phyloP scores from a whole-genome alignment of 2,888 invertebrate genomes.

The Polydesmus complanatus region DNA sequence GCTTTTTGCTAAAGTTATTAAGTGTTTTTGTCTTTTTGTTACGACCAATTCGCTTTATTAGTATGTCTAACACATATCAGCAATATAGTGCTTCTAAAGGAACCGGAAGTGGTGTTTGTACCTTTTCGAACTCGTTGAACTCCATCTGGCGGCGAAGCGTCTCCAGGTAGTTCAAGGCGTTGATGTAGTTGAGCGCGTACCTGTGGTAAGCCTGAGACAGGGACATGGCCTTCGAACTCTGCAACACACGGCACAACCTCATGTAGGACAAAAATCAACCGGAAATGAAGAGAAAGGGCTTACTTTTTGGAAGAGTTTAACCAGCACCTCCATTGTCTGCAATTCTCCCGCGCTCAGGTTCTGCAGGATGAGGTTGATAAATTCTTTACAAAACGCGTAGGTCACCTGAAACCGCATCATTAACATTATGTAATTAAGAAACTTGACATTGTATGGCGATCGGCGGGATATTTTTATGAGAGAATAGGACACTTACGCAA shows the following conservation, averaged over 20 bases:
- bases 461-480: neutral
- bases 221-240: conserved; percentile 38
- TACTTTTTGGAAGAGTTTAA: conserved; percentile 43
- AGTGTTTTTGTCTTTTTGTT: too few relatives aligned
- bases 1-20: neutral
- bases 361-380: conserved; percentile 38
- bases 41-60: too few relatives aligned
- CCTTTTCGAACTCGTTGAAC: conserved; percentile 47
- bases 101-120: too few relatives aligned
- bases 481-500: conserved; percentile 37
- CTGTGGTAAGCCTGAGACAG: conserved; percentile 43
- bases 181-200: conserved; percentile 48
- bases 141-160: conserved; percentile 43
- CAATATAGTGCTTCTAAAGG: too few relatives aligned
- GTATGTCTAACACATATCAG: too few relatives aligned
- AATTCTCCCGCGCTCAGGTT: conserved; percentile 37
- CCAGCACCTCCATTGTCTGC: conserved; percentile 40
- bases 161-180: conserved; percentile 45
- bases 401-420: conserved; percentile 38
- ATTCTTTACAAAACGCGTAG: conserved; percentile 44
- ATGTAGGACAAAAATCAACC: conserved; percentile 6
- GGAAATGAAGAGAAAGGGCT: conserved; percentile 9
- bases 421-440: neutral
- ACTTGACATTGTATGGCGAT: neutral
- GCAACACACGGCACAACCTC: conserved; percentile 9